Percentiles rank a stretch among this genome's conserved stretches.
Evolutionary conservation across 2,888 invertebrate genomes (phyloP).

Genomic region (Schizaphis graminum): DNA sequence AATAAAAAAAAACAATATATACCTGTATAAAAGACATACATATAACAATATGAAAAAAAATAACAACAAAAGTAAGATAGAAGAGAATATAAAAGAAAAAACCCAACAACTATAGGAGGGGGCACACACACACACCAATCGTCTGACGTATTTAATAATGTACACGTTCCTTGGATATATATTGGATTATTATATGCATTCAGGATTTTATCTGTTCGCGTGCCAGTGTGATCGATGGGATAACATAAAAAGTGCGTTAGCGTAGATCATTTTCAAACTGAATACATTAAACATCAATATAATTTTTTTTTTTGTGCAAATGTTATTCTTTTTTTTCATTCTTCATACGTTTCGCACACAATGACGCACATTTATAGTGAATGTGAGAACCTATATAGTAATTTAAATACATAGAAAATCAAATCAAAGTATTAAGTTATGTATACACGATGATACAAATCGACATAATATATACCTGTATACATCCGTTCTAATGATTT

Average conservation of each 20-base stretch:
- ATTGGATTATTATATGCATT: slow-evolving; percentile 46
- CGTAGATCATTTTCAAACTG: slow-evolving; percentile 41
- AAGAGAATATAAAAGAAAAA: slow-evolving; percentile 44
- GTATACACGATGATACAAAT: neutral
- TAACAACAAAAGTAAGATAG: neutral
- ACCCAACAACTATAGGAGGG: slow-evolving; percentile 43
- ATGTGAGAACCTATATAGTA: neutral
- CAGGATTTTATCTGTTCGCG: slow-evolving; percentile 50
- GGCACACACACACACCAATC: slow-evolving; percentile 56
- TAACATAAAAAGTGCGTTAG: neutral
- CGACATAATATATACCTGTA: neutral
- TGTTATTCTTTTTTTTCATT: neutral
- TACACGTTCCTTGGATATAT: slow-evolving; percentile 48
- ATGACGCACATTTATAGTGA: neutral
- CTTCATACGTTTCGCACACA: slow-evolving; percentile 8
- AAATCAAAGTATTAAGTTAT: neutral
- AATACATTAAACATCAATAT: slow-evolving; percentile 42
- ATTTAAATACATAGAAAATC: neutral
- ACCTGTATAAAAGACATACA: slow-evolving; percentile 16
- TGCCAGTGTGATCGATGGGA: slow-evolving; percentile 53
- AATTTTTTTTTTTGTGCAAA: slow-evolving; percentile 24
- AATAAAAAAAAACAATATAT: neutral
- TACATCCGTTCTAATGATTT: neutral
- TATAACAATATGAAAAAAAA: slow-evolving; percentile 22
- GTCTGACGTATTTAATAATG: slow-evolving; percentile 50